phyloP scores from a whole-genome alignment of 2,888 invertebrate genomes.

The Drosophila nigricruria region DNA sequence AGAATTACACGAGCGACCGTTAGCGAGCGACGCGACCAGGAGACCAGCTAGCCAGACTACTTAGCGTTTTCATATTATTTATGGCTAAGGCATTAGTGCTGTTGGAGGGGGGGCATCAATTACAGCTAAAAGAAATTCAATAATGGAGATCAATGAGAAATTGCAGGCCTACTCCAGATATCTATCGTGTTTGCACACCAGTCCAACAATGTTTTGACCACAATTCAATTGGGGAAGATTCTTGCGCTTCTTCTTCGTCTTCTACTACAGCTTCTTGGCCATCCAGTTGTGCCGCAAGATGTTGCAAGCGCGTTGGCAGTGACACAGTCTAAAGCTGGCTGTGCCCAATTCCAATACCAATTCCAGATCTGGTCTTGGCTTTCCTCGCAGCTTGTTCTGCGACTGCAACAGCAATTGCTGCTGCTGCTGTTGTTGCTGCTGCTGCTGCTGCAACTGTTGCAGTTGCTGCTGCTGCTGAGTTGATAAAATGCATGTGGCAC shows the following conservation, averaged over 20 bases:
- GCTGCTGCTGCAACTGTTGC: background rate
- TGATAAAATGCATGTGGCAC: conserved; percentile 82
- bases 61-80: conserved; percentile 60
- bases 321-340: conserved; percentile 51
- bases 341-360: conserved; percentile 73
- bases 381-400: conserved; percentile 43
- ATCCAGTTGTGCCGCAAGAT: conserved; percentile 23
- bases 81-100: conserved; percentile 57
- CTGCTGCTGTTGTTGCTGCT: conserved; percentile 13
- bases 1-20: conserved; percentile 64
- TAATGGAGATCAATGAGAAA: conserved; percentile 74
- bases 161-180: conserved; percentile 75
- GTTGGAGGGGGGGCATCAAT: conserved; percentile 46
- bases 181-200: conserved; percentile 30
- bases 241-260: conserved; percentile 60
- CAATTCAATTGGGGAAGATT: conserved; percentile 74
- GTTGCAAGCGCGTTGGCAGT: conserved; percentile 37
- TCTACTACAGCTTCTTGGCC: background rate
- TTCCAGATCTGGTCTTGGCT: conserved; percentile 49
- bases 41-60: conserved; percentile 53
- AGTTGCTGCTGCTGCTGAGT: conserved; percentile 59
- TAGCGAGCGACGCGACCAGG: conserved; percentile 39
- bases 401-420: conserved; percentile 11
- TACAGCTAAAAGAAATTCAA: conserved; percentile 81
- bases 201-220: conserved; percentile 52